Evolutionary conservation across 1,140 invertebrate species (phyloP).

Genomic region (Calephelis nemesis): DNA sequence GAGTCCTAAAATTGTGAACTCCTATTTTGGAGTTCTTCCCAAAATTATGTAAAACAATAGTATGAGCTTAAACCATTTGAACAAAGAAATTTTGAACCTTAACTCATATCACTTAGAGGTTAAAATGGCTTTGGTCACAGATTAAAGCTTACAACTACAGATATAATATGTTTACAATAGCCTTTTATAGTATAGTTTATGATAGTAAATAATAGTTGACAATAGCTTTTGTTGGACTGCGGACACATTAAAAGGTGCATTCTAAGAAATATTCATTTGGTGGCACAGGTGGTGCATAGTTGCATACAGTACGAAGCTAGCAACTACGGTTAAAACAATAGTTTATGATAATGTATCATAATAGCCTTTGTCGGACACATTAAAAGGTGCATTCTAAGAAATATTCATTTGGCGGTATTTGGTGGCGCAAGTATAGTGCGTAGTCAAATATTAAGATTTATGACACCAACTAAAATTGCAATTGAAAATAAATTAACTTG

Average conservation of each 20-base stretch:
- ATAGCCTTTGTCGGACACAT: background rate
- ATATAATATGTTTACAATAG: background rate
- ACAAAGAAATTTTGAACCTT: no score
- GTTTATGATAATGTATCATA: background rate
- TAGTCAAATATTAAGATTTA: no score
- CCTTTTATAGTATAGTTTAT: background rate
- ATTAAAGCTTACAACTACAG: background rate
- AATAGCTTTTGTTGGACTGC: background rate
- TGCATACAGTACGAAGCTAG: no score
- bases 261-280: conserved; percentile 2
- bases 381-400: background rate
- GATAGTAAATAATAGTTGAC: background rate
- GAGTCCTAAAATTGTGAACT: no score
- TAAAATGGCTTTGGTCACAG: no score
- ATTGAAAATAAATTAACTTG: no score
- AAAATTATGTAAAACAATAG: no score
- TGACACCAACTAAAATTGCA: no score
- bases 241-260: background rate
- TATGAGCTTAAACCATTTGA: no score
- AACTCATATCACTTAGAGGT: no score
- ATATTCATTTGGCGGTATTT: conserved; percentile 2
- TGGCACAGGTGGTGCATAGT: background rate
- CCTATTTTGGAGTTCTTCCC: no score
- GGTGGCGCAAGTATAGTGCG: background rate
- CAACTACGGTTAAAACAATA: background rate